A percentile compares a stretch with the other conserved stretches of the same genome.
These are phyloP conservation scores for Bombus waltoni DNA, from an alignment of 1,140 invertebrate genomes.

Conservation along the genomic window DNA sequence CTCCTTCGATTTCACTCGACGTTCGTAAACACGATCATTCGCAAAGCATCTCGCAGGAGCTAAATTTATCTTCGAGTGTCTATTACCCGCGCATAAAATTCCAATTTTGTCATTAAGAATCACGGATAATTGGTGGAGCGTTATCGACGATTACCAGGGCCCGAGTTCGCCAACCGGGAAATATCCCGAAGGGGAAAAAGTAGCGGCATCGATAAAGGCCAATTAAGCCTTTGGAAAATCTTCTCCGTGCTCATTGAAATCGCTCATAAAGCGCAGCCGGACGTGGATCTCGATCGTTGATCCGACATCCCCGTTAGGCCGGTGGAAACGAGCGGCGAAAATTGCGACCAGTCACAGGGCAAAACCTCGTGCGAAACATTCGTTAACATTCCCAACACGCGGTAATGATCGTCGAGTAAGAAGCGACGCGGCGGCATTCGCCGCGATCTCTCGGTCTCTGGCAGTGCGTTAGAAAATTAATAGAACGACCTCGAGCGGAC, in stretches of 20 bases:
- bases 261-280: background rate
- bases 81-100: background rate
- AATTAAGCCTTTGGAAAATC: background rate
- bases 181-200: background rate
- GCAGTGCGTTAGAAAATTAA: slow-evolving; percentile 66
- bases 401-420: slow-evolving; percentile 65
- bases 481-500: slow-evolving; percentile 43
- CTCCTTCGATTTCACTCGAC: background rate
- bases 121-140: background rate
- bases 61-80: background rate
- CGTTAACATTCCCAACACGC: slow-evolving; percentile 76
- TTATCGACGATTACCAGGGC: background rate
- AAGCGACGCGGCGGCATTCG: slow-evolving; percentile 55
- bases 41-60: background rate
- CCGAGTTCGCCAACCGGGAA: background rate
- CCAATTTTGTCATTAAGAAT: background rate
- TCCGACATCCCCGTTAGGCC: slow-evolving; percentile 4
- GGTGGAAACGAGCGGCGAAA: slow-evolving; percentile 52
- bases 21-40: background rate
- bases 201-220: background rate
- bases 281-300: background rate
- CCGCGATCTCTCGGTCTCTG: slow-evolving; percentile 36
- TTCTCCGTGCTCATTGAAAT: background rate
- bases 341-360: slow-evolving; percentile 61
- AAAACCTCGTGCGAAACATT: slow-evolving; percentile 74